Base-by-base conservation (phyloP, 1,140 invertebrate species). In the Drosophila mojavensis region DNA sequence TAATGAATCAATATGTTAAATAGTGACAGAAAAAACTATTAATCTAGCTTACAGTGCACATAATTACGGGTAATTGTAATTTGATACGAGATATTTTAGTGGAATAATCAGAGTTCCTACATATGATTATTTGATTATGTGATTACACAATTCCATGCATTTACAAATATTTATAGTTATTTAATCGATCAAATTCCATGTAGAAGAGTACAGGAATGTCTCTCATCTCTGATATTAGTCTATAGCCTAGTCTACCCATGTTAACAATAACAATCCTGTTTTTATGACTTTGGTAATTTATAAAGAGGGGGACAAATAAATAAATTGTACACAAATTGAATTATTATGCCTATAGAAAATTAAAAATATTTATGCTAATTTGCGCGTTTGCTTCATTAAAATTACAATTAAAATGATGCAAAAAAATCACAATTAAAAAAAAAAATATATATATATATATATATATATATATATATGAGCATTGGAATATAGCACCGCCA, bases 351-450 rank as follows among this genome's bases (percentile, higher is more conserved):
- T 11, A 54, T 61, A 54, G 60, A 66, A 84, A 78, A 69, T 80
- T 62, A 78, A 74, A 81, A 79, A 82, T 66, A 73, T 86, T 77
- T 83, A 89, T 83, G 84, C 83, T 89, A 89, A 89, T 88, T 88
- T 83, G 11, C 45, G 60, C 47, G 69, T 68, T 62, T 72, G 67
- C 77, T 75, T 78, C 66, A 88, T 88, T 88, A 79, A 86, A 86
- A 88, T 83, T 72, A 77, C 79, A 77, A 75, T 79, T 66, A 71
- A 82, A 76, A 70, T 26, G 30, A 51, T 20, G 54, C 41, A 61
- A 55, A 61, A 43, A 61, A 33, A 56, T 13, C 20, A 30, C 17
- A 68, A 20, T 10, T n/a, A 24, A 63, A 45, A 11, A 54, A 56
- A n/a, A n/a, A n/a, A n/a, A n/a, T 63, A 30, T 24, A 24, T 24